phyloP scores from a whole-genome alignment of 1,140 invertebrate genomes.

The Ectropis grisescens region DNA sequence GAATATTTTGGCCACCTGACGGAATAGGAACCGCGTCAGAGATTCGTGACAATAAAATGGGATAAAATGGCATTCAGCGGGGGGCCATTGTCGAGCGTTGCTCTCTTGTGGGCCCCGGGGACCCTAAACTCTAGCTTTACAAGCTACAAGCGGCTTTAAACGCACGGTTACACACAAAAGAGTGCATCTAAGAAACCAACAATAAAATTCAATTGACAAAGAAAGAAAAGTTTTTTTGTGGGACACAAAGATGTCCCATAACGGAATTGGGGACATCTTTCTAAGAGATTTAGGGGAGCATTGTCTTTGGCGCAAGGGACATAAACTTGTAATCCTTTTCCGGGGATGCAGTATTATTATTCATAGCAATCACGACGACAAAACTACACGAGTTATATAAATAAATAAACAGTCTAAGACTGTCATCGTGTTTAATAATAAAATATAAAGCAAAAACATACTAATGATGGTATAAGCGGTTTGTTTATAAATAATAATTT shows the following conservation, averaged over 20 bases:
- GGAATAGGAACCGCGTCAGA: constrained; percentile 21
- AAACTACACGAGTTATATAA: no score
- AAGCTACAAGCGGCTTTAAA: constrained; percentile 60
- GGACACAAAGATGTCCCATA: constrained; percentile 46
- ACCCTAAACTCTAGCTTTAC: constrained; percentile 26
- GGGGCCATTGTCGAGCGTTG: constrained; percentile 45
- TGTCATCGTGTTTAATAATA: no score
- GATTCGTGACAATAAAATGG: constrained; percentile 41
- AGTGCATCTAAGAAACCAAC: constrained; percentile 58
- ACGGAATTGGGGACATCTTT: constrained; percentile 48
- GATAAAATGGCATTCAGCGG: constrained; percentile 48
- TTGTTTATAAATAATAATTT: no score
- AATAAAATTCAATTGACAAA: constrained; percentile 69
- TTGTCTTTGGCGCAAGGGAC: constrained; percentile 46
- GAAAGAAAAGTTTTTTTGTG: constrained; percentile 41
- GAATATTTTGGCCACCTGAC: constrained; percentile 43
- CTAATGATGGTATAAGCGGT: no score
- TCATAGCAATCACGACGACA: no score
- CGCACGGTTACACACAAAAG: constrained; percentile 63
- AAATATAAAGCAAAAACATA: no score
- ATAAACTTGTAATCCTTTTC: constrained; percentile 31
- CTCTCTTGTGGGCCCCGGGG: constrained; percentile 33
- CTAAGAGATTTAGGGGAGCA: constrained; percentile 47
- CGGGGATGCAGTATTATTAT: no score
- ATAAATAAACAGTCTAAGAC: no score